phyloP scores from a whole-genome alignment of 2,888 invertebrate genomes.

The Argyra leucocephala region DNA sequence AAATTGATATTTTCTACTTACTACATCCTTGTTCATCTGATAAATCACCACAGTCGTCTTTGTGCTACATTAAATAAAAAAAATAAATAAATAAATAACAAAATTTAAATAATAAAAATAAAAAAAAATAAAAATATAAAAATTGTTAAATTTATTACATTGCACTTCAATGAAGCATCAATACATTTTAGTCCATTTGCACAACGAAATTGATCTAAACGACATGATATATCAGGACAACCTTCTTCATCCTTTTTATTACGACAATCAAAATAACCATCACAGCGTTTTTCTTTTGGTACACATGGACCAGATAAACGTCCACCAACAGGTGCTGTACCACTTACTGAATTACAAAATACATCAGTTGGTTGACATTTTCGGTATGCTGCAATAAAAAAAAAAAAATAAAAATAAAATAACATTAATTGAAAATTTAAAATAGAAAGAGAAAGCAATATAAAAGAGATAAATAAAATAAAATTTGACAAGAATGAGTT shows the following conservation, averaged over 20 bases:
- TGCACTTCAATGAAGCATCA: conserved; percentile 67
- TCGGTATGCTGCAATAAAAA: conserved; percentile 61
- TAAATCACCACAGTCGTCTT: conserved; percentile 82
- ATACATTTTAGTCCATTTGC: conserved; percentile 71
- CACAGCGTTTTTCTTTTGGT: conserved; percentile 79
- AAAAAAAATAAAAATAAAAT: conserved; percentile 10
- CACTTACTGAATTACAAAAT: conserved; percentile 66
- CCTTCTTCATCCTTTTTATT: conserved; percentile 71
- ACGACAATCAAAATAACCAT: conserved; percentile 81
- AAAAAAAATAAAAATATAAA: background rate
- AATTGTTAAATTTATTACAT: conserved; percentile 36
- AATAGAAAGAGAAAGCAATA: no score
- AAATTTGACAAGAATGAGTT: no score
- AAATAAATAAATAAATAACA: background rate
- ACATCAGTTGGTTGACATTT: conserved; percentile 82
- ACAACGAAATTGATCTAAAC: conserved; percentile 79
- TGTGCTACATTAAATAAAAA: conserved; percentile 45
- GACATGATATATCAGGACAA: conserved; percentile 61
- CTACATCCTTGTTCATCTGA: conserved; percentile 86
- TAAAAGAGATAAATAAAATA: no score
- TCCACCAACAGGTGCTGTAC: conserved; percentile 46
- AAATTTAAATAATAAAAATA: background rate
- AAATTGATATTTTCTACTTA: conserved; percentile 49
- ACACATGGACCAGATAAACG: conserved; percentile 66
- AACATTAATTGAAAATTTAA: no score